These are phyloP conservation scores for Andinoacara biseriatus DNA, from an alignment of 2,113 vertebrate genomes.

Conservation along the genomic window DNA sequence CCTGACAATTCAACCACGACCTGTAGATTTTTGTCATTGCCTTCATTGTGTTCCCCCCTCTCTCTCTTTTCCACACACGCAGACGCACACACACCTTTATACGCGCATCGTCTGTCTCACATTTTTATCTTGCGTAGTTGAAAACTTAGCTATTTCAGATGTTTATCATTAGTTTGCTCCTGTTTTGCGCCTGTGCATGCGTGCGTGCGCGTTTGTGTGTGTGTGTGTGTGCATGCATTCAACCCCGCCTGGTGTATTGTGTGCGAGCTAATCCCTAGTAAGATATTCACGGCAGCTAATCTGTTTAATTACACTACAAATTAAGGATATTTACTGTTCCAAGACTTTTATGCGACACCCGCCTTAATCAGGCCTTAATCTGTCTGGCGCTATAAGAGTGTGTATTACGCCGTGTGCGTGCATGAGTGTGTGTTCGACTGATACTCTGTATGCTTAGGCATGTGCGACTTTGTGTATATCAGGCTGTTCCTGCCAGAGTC, in stretches of 20 bases:
- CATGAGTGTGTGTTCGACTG: constrained; percentile 31
- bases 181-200: constrained; percentile 18
- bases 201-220: too few species aligned
- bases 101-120: not conserved
- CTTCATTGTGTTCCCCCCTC: not conserved
- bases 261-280: constrained; percentile 68
- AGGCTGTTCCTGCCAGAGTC: constrained; percentile 34
- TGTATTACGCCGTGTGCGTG: constrained; percentile 24
- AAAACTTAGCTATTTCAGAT: constrained; percentile 17
- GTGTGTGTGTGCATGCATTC: constrained; percentile 34
- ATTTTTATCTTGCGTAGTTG: not conserved
- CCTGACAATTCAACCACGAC: not conserved
- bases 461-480: constrained; percentile 53
- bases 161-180: constrained; percentile 7
- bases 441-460: constrained; percentile 58
- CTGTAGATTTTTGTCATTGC: constrained; percentile 27
- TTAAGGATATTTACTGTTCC: constrained; percentile 76
- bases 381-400: constrained; percentile 53
- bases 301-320: constrained; percentile 78
- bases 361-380: constrained; percentile 72
- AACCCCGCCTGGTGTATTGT: constrained; percentile 42
- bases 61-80: not conserved
- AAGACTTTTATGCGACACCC: constrained; percentile 63
- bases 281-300: constrained; percentile 76
- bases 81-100: not conserved